Conservation (phyloP, 2,797 vertebrate genomes). For the Pachyuromys duprasi region DNA sequence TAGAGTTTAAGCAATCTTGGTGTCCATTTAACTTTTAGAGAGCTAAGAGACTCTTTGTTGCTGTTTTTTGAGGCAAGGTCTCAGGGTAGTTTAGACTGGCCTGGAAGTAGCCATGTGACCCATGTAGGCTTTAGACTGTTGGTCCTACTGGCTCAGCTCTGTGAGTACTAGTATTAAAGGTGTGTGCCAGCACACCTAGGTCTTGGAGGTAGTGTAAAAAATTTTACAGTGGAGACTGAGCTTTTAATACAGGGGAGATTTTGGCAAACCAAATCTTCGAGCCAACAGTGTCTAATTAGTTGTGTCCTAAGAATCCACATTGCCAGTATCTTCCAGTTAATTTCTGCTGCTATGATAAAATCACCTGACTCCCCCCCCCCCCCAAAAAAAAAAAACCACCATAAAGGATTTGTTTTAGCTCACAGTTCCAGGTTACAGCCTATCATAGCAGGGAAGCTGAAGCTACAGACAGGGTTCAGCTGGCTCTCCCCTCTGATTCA, state of each 20-base stretch:
- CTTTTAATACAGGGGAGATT: slow-evolving; percentile 31
- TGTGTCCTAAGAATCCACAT: slow-evolving; percentile 12
- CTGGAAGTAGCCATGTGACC: not conserved
- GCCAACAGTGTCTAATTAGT: slow-evolving; percentile 46
- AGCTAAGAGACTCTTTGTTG: slow-evolving; percentile 12
- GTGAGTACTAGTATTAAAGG: not conserved
- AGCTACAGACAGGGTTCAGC: not conserved
- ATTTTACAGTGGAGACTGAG: not conserved
- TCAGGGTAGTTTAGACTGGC: not conserved
- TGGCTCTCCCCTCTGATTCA: not conserved
- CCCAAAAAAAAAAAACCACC: not conserved
- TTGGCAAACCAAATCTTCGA: slow-evolving; percentile 17
- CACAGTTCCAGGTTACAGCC: not conserved
- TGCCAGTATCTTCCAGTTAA: not conserved
- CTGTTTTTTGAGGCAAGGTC: not conserved
- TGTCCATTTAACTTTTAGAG: slow-evolving; percentile 22
- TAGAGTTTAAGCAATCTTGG: slow-evolving; percentile 6
- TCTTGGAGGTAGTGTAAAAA: slow-evolving; percentile 13
- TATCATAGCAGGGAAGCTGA: not conserved
- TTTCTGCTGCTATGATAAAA: not conserved
- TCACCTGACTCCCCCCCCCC: not conserved
- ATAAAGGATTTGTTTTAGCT: not conserved
- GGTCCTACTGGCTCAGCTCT: not conserved
- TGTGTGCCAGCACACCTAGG: too few relatives aligned
- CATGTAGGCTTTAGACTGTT: not conserved